Conservation (phyloP, 2,797 vertebrate species). For the Fringilla coelebs region DNA sequence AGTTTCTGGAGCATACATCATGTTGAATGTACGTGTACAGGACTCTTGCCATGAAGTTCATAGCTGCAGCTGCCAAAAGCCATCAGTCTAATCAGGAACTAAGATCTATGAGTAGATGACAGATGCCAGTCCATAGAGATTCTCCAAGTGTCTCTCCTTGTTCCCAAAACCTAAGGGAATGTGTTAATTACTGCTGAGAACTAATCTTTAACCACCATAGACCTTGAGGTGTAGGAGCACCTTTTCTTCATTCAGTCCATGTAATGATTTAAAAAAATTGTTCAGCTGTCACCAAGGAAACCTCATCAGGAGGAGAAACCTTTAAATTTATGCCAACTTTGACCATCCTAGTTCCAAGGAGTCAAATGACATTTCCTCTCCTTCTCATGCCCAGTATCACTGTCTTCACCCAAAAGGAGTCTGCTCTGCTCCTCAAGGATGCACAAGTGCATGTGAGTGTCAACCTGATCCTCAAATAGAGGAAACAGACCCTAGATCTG, state of each 20-base stretch:
- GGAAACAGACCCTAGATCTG: background rate
- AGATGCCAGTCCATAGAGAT: background rate
- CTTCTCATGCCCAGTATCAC: background rate
- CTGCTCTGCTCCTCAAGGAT: background rate
- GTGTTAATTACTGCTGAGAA: background rate
- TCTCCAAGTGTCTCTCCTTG: background rate
- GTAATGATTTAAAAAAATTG: background rate
- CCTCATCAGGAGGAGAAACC: background rate
- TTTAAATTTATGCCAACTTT: background rate
- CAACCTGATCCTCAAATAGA: background rate
- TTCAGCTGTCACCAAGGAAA: background rate
- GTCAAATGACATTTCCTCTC: background rate
- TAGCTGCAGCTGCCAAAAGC: background rate
- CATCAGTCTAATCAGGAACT: background rate
- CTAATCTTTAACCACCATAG: background rate
- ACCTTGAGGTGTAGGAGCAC: background rate
- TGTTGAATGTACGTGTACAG: background rate
- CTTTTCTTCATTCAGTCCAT: background rate
- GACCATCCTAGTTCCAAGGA: background rate
- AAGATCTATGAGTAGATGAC: background rate
- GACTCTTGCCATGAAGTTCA: background rate
- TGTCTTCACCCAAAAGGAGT: background rate
- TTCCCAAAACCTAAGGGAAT: background rate
- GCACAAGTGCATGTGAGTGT: rapidly evolving
- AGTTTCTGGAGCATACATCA: background rate